Base-by-base conservation (phyloP, 2,113 vertebrate species). In the Mastomys natalensis region DNA sequence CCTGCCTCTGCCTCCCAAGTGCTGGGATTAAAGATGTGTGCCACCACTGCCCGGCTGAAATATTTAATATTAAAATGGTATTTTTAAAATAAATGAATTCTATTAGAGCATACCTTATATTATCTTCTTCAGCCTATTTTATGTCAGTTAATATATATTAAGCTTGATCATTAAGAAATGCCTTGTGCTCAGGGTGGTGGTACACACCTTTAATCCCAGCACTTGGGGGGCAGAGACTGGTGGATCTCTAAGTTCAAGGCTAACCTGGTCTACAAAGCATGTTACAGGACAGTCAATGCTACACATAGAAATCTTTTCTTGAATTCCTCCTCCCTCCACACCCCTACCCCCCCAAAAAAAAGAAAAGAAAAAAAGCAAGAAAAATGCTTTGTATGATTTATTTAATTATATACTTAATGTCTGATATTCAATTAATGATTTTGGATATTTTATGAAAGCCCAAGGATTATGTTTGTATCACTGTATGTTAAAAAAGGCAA, bases 61-160 rank as follows among this genome's bases (percentile, higher is more conserved):
- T 80, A 17, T 78, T 95, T 85, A 96, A 48, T 92, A 55, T 5
- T 95, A 80, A 91, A 95, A 87, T 82, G 13, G 24, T 87, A 21
- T 94, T 97, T 96, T 97, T 82, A 37, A 68, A 68, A 6, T 91
- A 94, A 93, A 74, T 72, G 24, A 95, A 66, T 87, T 55, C 40
- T 89, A 87, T 95, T 87, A 92, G 51, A 11, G 80, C 34, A 84
- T 1, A 91, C 43, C 26, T 19, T n/a, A 26, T 87, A 94, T 29
- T 94, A 53, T 88, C 74, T 73, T 26, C 31, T 72, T 90, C 2
- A 84, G 1, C 16, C 60, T 82, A 24, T 90, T 97, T 68, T 89
- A 29, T 90, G 24, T 90, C 24, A 81, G 40, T 34, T 87, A 95
- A 87, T 88, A 86, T 43, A 26, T 82, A 92, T 22, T 51, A 76